Evolutionary conservation across 2,888 invertebrate species (phyloP), one percentile per base, ranked within the genome.

Genomic region (Ectropis crepuscularia): DNA sequence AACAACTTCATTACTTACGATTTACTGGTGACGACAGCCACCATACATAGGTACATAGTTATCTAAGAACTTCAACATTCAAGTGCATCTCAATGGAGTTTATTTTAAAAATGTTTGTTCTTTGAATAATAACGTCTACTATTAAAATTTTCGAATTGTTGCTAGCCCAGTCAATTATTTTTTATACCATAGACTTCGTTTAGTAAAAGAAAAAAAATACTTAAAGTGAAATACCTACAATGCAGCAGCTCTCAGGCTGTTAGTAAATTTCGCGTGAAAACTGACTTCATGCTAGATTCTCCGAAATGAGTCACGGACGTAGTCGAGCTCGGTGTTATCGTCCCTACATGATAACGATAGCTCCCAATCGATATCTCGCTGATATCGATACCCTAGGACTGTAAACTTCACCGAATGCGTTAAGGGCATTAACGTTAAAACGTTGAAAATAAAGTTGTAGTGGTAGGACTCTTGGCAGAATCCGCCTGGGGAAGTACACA

Each of bases 321-420:
- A 63, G 58, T 65, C 38, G 60, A 60, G 47, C 54, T 60, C 67
- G 67, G 47, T 62, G 61, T 75, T 83, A 82, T 80, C 83, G 69
- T 70, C 67, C 70, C 69, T 72, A 74, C 73, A 72, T 66, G 79
- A 79, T 76, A 78, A 73, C 70, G 76, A 76, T 79, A 75, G 69
- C 69, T 71, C 73, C 74, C 71, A 82, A 86, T 85, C 84, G 75
- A 85, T 86, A 84, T 72, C 71, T 70, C 57, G 64, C 65, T 53
- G 73, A 73, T 65, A 71, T 68, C 68, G 67, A 67, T 69, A 66
- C 68, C 64, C 59, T 57, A 39, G 28, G 11, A 36, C 68, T 72
- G 49, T 47, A 46, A 38, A 45, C 36, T 57, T 53, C 38, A 59
- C 46, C 63, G 47, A 58, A 61, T 53, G 41, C 28, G 12, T 41